Base-by-base conservation (phyloP, 2,797 vertebrate species). In the Poliocrania exsul region DNA sequence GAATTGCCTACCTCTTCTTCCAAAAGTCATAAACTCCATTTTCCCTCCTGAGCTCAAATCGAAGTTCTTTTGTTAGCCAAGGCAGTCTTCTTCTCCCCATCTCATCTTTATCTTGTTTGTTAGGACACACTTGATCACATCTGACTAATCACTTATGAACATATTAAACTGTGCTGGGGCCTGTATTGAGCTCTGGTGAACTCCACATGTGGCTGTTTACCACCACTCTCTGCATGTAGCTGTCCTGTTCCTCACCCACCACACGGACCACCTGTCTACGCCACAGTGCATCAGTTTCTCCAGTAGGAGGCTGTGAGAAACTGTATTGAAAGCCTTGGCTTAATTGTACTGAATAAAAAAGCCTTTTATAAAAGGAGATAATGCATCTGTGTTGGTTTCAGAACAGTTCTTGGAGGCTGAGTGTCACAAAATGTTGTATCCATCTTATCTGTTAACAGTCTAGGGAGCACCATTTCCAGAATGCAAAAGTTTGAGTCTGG, bases 381-480 rank as follows among this genome's bases (percentile, higher is more conserved):
- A 96, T 88, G 82, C 38, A 44, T 78, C 86, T 94, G 84, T 87
- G 73, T 72, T 97, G 73, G 46, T 94, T 97, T 97, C 81, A 92
- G 83, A 97, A 92, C 31, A 90, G 24, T 96, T 96, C 83, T 75
- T 81, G 53, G 86, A 94, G 69, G 66, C 79, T 2, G 9, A 94
- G 61, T 95, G 71, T 92, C 95, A 95, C 82, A 85, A 80, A 94
- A 89, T 84, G 64, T 85, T 94, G 73, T 71, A 96, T 97, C 84
- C 67, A 83, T 97, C 95, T 96, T 97, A 97, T 97, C 97, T 97
- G 74, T 95, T 96, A 97, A 96, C 75, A 95, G 92, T 71, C 69
- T 49, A 85, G 58, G 79, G 81, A 97, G 97, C 95, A 85, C 69
- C 40, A 35, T 97, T 97, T 97, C 80, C 92, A 94, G 95, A 97